These are phyloP conservation scores for Eilema caniola DNA, from an alignment of 2,888 invertebrate species.

Conservation along the genomic window DNA sequence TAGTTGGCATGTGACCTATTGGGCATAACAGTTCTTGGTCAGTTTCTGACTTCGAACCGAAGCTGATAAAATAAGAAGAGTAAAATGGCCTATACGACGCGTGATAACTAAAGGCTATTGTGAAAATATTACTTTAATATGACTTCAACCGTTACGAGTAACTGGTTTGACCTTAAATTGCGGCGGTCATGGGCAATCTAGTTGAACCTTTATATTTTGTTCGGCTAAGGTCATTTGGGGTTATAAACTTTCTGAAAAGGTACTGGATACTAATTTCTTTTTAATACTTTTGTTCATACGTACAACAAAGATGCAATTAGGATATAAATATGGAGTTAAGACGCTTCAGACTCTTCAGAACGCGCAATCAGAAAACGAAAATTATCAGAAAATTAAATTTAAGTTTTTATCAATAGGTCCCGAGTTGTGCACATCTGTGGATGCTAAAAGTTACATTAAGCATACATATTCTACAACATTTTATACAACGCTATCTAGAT, in stretches of 20 bases:
- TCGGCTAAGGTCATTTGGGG: background rate
- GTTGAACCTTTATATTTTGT: background rate
- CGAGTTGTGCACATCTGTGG: no score
- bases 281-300: background rate
- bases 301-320: no score
- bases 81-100: background rate
- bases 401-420: no score
- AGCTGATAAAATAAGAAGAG: background rate
- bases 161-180: constrained; percentile 16
- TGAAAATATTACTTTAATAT: constrained; percentile 13
- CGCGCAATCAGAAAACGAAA: no score
- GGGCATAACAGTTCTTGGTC: background rate
- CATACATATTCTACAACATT: no score
- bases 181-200: constrained; percentile 13
- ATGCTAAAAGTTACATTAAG: no score
- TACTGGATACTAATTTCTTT: background rate
- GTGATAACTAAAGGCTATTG: constrained; percentile 7
- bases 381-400: no score
- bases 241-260: background rate
- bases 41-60: background rate
- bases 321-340: background rate
- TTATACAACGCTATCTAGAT: no score
- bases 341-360: no score
- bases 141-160: constrained; percentile 4
- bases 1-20: no score